Evolutionary conservation across 1,140 invertebrate species (phyloP).

Genomic region (Caenorhabditis remanei): DNA sequence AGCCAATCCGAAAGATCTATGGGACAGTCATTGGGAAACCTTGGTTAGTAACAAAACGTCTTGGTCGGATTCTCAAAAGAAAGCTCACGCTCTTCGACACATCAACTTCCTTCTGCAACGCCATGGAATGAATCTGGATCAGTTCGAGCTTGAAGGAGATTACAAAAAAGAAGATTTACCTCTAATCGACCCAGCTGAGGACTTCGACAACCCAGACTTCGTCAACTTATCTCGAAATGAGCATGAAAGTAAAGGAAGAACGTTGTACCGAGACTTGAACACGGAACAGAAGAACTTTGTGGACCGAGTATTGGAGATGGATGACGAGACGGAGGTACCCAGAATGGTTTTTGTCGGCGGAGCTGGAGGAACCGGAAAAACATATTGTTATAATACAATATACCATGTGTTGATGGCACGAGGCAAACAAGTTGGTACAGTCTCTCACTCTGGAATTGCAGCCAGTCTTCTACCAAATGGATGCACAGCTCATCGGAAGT

Average conservation of each 20-base stretch:
- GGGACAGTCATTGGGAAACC: neutral
- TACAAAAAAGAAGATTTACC: neutral
- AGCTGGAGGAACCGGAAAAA: slow-evolving; percentile 77
- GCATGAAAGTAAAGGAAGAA: neutral
- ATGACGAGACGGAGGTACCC: neutral
- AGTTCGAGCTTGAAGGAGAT: neutral
- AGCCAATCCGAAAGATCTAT: neutral
- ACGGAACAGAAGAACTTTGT: neutral
- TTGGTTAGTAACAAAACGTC: neutral
- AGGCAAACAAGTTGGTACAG: slow-evolving; percentile 48
- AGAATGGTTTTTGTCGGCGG: slow-evolving; percentile 68
- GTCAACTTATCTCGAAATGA: neutral
- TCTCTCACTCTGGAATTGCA: slow-evolving; percentile 71
- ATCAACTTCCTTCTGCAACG: neutral
- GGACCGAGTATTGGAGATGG: neutral
- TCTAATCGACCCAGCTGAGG: neutral
- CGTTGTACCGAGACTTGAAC: neutral
- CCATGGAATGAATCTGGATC: neutral
- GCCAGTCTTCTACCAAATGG: slow-evolving; percentile 70
- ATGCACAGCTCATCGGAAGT: slow-evolving; percentile 55
- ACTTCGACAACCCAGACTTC: neutral
- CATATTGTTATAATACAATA: slow-evolving; percentile 75
- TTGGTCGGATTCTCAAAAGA: neutral
- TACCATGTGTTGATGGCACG: slow-evolving; percentile 53
- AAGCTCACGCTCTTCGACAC: neutral